Evolutionary conservation across 2,888 invertebrate genomes (phyloP), one percentile per base, ranked within the genome.

Genomic region (Chorisops tibialis): DNA sequence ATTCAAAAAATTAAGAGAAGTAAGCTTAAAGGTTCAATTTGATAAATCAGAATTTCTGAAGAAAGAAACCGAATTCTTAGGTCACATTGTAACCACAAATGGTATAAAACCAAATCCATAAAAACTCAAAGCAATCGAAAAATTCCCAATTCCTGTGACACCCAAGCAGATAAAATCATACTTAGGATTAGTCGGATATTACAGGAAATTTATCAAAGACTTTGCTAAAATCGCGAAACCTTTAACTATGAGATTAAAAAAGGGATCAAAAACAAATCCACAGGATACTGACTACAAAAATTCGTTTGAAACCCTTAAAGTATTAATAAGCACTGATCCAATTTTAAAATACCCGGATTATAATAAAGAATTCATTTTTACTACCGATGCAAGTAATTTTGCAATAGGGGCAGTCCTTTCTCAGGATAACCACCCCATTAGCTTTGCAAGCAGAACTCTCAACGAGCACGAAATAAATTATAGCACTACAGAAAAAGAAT

Each of bases 11-110:
- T 22, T 48, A n/a, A 9, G 22, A 62, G 54, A 38, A 35, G 59
- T 50, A 1, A 68, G 68, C 58, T 62, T 70, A 6, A 68, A 70
- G 67, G 59, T 70, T 2, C 68, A 70, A 56, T 16, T 69, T 1
- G 68, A 69, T 37, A 70, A 70, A 61, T 65, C 64, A 3, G 63
- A 69, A 62, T 71, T 71, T 62, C 47, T 70, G 2, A 41, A 49
- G 14, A 67, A 67, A 49, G 65, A 67, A 65, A 66, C 72, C 0
- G 65, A 64, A 24, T 74, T 66, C 62, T 56, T 74, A 12, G 72
- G 73, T 6, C 72, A 71, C 48, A 43, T 72, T 7, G 66, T 75
- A 14, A 68, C 71, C 3, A 52, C 68, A 6, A 68, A 72, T 0
- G 70, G 69, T 16, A 66, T 70, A 12, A 68, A 63, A 56, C 71